These are phyloP conservation scores for Teleogryllus oceanicus DNA, from an alignment of 2,888 invertebrate species.

Conservation along the genomic window DNA sequence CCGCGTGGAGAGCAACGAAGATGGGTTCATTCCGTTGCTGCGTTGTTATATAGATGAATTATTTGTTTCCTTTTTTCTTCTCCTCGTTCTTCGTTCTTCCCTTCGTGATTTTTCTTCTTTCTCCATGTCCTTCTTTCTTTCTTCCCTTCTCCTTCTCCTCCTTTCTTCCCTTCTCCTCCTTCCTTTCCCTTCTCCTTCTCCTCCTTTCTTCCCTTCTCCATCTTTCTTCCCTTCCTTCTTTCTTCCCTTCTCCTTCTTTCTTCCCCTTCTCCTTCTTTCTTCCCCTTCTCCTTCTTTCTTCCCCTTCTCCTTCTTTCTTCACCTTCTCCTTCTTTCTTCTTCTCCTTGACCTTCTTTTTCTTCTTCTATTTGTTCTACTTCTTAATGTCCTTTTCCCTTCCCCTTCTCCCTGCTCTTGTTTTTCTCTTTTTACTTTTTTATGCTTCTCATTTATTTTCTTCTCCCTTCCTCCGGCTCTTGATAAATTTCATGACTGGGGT, in stretches of 20 bases:
- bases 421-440: neutral
- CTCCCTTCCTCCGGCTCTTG: neutral
- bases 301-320: neutral
- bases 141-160: too few relatives aligned
- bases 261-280: neutral
- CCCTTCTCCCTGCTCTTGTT: neutral
- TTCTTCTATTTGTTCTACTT: neutral
- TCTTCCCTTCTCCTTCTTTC: neutral
- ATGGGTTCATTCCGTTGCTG: too few relatives aligned
- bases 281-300: neutral
- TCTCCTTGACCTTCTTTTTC: neutral
- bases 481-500: too few relatives aligned
- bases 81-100: too few relatives aligned
- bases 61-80: too few relatives aligned
- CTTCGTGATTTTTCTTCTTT: too few relatives aligned
- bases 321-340: neutral
- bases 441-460: neutral
- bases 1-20: too few relatives aligned
- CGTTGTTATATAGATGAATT: too few relatives aligned
- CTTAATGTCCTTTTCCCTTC: neutral
- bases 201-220: neutral
- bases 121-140: too few relatives aligned
- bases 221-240: neutral
- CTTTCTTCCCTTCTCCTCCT: neutral
- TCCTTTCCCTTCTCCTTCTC: neutral